Base-by-base conservation (phyloP, 30 jellyfish, hydroid and myxozoan species). In the Nemopilema nomurai region DNA sequence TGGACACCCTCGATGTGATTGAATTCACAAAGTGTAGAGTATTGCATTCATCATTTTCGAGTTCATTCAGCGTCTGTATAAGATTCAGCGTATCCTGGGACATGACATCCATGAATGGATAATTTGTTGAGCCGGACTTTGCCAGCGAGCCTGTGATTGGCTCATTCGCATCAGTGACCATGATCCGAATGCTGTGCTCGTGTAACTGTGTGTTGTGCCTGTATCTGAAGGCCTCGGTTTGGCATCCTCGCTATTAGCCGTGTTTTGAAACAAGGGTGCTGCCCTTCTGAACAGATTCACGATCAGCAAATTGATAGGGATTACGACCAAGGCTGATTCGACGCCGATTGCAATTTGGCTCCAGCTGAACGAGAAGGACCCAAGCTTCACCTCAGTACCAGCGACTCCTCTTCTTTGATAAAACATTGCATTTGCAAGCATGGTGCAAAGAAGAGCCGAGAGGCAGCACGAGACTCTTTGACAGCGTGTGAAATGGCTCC, bases 341-440 rank as follows among this genome's bases (percentile, higher is more conserved):
- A 89, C 33, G 18, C 97, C 97, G 57, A 89, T 78, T 74, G 83
- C 51, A 18, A 89, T 68, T 41, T 82, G 89, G 23, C 87, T 89
- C 97, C 97, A 89, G 31, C 82, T 57, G 65, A 81, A 65, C 50
- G 52, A 31, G 30, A 89, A 49, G 19, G 85, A 52, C 23, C 97
- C 84, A 50, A 89, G 52, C 7, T 76, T 68, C 22, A 89, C 53
- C 30, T 82, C 77, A 7, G 62, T 63, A 6, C 94, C 97, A 28
- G 41, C 70, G 27, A 23, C 57, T n/a, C 8, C 8, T 19, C 20
- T 63, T 63, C 62, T 74, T 4, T 71, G 77, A 71, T 74, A 90
- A 64, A 90, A 90, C 97, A 90, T 90, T 8, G 97, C 97, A 76
- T 90, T 90, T 0, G 92, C 62, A 32, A 90, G 88, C 97, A 90